Base-by-base conservation (phyloP, 2,113 vertebrate species). In the Pachycephala philippinensis region DNA sequence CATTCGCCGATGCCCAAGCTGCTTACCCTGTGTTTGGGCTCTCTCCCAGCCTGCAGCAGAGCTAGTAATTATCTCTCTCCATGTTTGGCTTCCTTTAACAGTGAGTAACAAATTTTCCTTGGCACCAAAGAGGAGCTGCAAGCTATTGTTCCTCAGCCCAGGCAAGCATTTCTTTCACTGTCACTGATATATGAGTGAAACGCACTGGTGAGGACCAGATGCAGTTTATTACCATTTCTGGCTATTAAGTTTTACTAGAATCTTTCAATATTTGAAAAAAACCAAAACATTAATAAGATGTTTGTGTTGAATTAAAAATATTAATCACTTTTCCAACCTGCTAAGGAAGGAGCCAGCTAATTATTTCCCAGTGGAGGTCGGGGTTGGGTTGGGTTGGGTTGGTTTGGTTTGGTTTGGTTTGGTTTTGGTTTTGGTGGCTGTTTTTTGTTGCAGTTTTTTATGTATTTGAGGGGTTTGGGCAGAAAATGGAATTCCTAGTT, bases 61-160 rank as follows among this genome's bases (percentile, higher is more conserved):
- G 91, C 85, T 81, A 68, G 60, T 87, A 89, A 96, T 97, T 89
- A 74, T 80, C 82, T 69, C 91, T 93, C 54, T 91, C 78, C 42
- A 7, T 79, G 84, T 71, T 90, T 64, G 57, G 80, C 89, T 93
- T 89, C 66, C 59, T 93, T 94, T 87, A 88, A 83, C 84, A 42
- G 82, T 31, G 28, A 93, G 66, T 72, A 72, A 90, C 94, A 91
- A 93, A 93, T 94, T 94, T 91, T 91, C 71, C 66, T 95, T 96
- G 93, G 95, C 95, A 95, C 66, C 47, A 40, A 72, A 86, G 50
- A 77, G 50, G 59, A 90, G 35, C 85, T 94, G 71, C 35, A 39
- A 80, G 63, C 84, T 91, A 85, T 93, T 96, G 85, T 97, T 94
- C 84, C 54, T 87, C 75, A 53, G 57, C 39, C 56, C 84, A 61